Conservation (phyloP, 2,888 invertebrate genomes). For the Drosophila antonietae region DNA sequence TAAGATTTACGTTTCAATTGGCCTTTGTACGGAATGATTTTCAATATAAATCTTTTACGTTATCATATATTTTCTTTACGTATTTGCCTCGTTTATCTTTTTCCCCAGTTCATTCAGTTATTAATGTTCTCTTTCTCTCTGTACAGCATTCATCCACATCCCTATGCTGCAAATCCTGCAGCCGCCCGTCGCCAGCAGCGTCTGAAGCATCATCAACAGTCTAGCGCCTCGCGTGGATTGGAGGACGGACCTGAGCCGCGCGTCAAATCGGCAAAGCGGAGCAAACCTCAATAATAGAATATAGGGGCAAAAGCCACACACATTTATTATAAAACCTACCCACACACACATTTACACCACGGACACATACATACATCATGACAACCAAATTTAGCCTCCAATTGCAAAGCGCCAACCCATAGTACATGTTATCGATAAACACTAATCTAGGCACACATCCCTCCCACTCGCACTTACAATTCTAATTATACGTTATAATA, state of each 20-base stretch:
- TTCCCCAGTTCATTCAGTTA: background rate
- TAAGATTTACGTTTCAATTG: constrained; percentile 65
- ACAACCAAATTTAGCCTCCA: constrained; percentile 24
- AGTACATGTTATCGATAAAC: constrained; percentile 16
- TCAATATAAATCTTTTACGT: constrained; percentile 47
- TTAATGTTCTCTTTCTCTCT: constrained; percentile 30
- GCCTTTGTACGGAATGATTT: constrained; percentile 63
- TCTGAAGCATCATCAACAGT: constrained; percentile 72
- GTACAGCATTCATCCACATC: constrained; percentile 84
- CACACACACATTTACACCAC: constrained; percentile 10
- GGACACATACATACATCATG: constrained; percentile 2
- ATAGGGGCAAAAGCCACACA: constrained; percentile 5
- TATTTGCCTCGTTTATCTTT: constrained; percentile 17
- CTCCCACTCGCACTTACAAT: background rate
- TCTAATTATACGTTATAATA: constrained; percentile 1
- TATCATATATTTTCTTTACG: constrained; percentile 38
- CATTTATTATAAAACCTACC: constrained; percentile 1
- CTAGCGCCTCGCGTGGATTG: constrained; percentile 15
- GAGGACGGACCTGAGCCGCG: constrained; percentile 40
- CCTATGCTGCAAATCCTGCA: constrained; percentile 80
- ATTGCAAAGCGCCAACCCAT: constrained; percentile 28
- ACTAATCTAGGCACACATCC: constrained; percentile 5
- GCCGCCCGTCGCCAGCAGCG: constrained; percentile 82
- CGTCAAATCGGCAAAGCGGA: constrained; percentile 52
- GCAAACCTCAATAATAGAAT: constrained; percentile 58